Base-by-base conservation (phyloP, 2,797 vertebrate genomes). In the Galago senegalensis region DNA sequence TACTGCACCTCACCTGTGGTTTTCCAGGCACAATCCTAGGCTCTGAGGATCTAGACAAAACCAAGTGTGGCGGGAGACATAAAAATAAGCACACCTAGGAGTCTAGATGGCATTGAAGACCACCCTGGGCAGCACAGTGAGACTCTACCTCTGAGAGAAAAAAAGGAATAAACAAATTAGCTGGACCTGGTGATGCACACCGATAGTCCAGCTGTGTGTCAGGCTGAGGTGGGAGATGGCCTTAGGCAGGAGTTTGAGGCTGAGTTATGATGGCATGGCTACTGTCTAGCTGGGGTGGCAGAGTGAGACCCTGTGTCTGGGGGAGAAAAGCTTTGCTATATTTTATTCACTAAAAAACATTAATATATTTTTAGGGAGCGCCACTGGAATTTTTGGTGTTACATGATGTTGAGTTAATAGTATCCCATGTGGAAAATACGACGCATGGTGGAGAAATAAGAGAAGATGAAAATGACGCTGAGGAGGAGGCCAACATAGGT, bases 321-420 rank as follows among this genome's bases (percentile, higher is more conserved):
- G 65, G 31, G 16, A 18, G 17, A 67, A 61, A 29, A 63, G 63
- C 13, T 65, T 86, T 67, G 21, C 60, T 80, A 49, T 56, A 76
- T 96, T 85, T 96, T 82, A 92, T 25, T 87, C 43, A 88, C 92
- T 17, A 12, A 83, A 61, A 87, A 79, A 96, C 43, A 87, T 91
- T 29, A 90, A 92, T 37, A 1, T 97, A 49, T 93, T 93, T 58
- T 70, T 90, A 99, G 99, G 98, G 98, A 40, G 97, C 89, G 8
- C 98, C 99, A 91, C 97, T 99, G 91, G 99, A 99, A 90, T 99
- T 99, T 97, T 96, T 99, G 96, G 98, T 98, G 29, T 97, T 99
- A 89, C 98, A 98, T 96, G 98, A 99, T 95, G 91, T 98, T 0
- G 98, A 99, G 65, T 99, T 99, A 89, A 98, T 99, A 91, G 7